A percentile compares a stretch with the other conserved stretches of the same genome.
These are phyloP conservation scores for Chloroclysta siterata DNA, from an alignment of 2,888 invertebrate genomes.

Conservation along the genomic window DNA sequence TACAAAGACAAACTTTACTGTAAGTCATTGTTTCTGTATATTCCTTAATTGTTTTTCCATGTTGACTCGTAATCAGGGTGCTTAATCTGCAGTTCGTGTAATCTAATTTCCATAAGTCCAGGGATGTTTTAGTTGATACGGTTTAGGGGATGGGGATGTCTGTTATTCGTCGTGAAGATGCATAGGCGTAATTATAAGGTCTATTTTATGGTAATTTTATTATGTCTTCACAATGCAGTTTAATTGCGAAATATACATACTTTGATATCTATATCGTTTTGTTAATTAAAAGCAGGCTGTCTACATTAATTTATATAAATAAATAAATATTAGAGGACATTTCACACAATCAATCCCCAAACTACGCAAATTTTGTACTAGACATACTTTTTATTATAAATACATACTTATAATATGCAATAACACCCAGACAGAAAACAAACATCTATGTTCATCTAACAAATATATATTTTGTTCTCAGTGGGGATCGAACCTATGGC, in stretches of 20 bases:
- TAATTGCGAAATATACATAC: conserved; percentile 12
- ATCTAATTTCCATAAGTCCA: conserved; percentile 76
- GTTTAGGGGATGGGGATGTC: conserved; percentile 45
- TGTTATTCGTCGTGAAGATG: conserved; percentile 67
- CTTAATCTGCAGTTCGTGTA: conserved; percentile 69
- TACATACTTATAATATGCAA: no score
- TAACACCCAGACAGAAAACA: no score
- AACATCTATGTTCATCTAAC: no score
- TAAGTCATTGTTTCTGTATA: conserved; percentile 77
- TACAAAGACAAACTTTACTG: conserved; percentile 78
- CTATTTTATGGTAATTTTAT: conserved; percentile 44
- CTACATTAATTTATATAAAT: no score
- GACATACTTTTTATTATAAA: no score
- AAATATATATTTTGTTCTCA: no score
- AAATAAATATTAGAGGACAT: no score
- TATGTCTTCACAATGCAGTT: conserved; percentile 38
- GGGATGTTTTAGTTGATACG: conserved; percentile 33
- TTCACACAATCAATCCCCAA: no score
- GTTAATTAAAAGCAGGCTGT: conserved; percentile 13
- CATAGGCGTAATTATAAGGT: conserved; percentile 62
- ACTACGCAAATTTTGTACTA: no score
- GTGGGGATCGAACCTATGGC: no score
- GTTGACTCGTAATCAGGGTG: conserved; percentile 72
- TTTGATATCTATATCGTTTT: conserved; percentile 5
- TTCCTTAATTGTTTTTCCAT: conserved; percentile 83